Evolutionary conservation across 1,140 invertebrate species (phyloP).

Genomic region (Magallana gigas): DNA sequence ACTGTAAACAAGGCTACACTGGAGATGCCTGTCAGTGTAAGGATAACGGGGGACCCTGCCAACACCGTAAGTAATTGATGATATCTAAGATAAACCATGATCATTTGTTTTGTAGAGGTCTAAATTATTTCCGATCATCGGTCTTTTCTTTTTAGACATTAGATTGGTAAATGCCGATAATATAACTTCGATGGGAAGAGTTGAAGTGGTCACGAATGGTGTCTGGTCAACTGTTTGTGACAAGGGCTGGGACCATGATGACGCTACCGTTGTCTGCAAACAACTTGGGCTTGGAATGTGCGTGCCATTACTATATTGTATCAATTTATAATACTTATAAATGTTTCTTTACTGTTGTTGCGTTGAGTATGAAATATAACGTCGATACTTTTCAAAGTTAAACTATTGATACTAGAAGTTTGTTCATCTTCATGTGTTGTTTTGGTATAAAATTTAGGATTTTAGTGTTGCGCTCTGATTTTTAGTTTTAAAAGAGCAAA

Average conservation of each 20-base stretch:
- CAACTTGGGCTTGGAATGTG: slow-evolving; percentile 64
- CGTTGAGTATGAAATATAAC: no score
- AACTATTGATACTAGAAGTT: no score
- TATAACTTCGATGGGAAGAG: slow-evolving; percentile 79
- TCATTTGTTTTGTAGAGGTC: not conserved
- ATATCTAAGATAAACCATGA: not conserved
- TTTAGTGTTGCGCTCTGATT: no score
- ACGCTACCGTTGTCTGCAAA: slow-evolving; percentile 69
- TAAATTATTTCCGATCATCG: not conserved
- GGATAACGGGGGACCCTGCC: not conserved
- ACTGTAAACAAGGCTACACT: not conserved
- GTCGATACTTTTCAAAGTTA: no score
- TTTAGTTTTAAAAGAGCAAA: no score
- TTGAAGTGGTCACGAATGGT: slow-evolving; percentile 67
- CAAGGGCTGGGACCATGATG: slow-evolving; percentile 61
- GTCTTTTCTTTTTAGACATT: slow-evolving; percentile 5
- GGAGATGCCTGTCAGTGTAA: not conserved
- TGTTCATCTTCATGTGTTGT: no score
- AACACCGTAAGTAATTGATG: not conserved
- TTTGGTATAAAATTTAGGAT: no score
- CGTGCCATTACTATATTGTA: not conserved
- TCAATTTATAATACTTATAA: no score
- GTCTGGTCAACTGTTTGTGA: slow-evolving; percentile 73
- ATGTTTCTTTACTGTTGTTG: no score
- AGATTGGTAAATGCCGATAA: slow-evolving; percentile 53